Evolutionary conservation across 2,888 invertebrate genomes (phyloP), one percentile per base, ranked within the genome.

Genomic region (Tenthredo notha): DNA sequence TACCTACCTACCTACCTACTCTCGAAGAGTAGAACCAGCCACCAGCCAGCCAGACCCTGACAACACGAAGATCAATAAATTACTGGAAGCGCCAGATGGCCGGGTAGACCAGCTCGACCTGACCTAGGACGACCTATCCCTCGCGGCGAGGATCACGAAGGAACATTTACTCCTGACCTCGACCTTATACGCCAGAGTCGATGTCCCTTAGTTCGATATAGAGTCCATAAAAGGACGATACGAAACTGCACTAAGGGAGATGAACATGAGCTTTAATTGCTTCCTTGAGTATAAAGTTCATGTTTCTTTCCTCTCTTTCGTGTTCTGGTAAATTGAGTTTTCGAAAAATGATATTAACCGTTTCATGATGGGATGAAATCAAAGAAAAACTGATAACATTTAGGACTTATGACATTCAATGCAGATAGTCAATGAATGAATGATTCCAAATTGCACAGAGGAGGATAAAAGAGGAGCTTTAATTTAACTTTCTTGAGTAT

Each of bases 1-100:
- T 47, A 47, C 47, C 47, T 47, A 47, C 47, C 40, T 43, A 43
- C 40, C 50, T 54, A 54, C 54, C 54, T 54, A 54, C n/a, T 61
- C 61, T 61, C 12, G 67, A 18, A 33, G 67, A 67, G 67, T 33
- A 67, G 33, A 67, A 67, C 67, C 67, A 67, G 67, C 67, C 33
- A 29, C 67, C 67, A 29, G 1, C 67, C 67, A 33, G 67, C 15
- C 21, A n/a, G 21, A 67, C 29, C 25, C 15, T 54, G 10, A 54
- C 47, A 33, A 54, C 40, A 77, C 50, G 77, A 50, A 43, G 80
- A 80, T 80, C 80, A 80, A 80, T 80, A 80, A 80, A 80, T 80
- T 80, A 80, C 80, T 61, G 9, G 80, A 58, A 58, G 80, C 61
- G 40, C 80, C 80, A 80, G 80, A 88, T 89, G 88, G 83, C 84